These are phyloP conservation scores for Apostichopus leukothele DNA, from an alignment of 53 echinoderm and acorn worm genomes.

Conservation along the genomic window DNA sequence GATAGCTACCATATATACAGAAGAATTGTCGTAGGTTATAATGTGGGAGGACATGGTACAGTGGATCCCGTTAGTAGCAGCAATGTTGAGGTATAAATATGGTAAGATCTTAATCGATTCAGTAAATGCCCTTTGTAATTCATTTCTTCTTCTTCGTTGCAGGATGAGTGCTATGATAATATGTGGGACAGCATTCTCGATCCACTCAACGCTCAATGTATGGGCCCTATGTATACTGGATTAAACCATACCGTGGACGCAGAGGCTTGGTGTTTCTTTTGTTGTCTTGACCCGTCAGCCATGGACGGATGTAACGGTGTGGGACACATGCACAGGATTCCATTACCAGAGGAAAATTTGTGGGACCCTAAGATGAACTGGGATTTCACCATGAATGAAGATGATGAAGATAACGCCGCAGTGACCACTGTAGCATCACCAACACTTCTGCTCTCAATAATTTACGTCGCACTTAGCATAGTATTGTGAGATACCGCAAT, in stretches of 20 bases:
- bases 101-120: not conserved
- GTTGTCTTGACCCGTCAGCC: conserved; percentile 48
- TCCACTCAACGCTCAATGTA: conserved; percentile 48
- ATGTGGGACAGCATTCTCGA: conserved; percentile 55
- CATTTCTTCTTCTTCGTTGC: not conserved
- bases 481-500: no score
- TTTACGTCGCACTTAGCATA: no score
- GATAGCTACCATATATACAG: no score
- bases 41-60: no score
- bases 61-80: no score
- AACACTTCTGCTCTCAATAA: no score
- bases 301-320: conserved; percentile 51
- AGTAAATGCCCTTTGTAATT: not conserved
- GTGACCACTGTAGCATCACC: not conserved
- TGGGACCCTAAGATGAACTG: conserved; percentile 76
- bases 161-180: conserved; percentile 79
- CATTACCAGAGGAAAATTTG: conserved; percentile 61
- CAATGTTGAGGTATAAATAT: not conserved
- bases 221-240: conserved; percentile 46
- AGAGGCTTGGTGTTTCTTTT: conserved; percentile 63
- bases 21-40: no score
- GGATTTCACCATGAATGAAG: conserved; percentile 46
- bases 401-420: not conserved
- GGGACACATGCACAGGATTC: conserved; percentile 14
- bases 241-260: conserved; percentile 36